Evolutionary conservation across 2,888 invertebrate species (phyloP).

Genomic region (Tipula unca): DNA sequence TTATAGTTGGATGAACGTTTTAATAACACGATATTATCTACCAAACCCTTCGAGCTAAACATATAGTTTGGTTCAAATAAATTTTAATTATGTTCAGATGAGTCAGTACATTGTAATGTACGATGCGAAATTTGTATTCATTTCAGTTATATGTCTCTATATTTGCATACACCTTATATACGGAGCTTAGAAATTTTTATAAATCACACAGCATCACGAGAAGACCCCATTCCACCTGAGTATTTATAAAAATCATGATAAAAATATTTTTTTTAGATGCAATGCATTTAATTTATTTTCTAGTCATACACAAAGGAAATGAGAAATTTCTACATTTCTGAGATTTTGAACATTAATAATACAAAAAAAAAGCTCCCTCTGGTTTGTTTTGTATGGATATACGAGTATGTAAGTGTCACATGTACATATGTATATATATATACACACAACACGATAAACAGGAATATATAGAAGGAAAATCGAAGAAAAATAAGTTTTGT

Average conservation of each 20-base stretch:
- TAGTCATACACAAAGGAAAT: neutral
- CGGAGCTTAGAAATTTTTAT: neutral
- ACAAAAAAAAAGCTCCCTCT: neutral
- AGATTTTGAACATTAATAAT: neutral
- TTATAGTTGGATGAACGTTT: neutral
- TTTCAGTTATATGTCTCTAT: neutral
- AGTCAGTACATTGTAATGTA: neutral
- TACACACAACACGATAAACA: neutral
- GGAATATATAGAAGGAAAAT: neutral
- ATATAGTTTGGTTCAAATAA: neutral
- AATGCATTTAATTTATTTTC: conserved; percentile 14
- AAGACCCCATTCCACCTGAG: neutral
- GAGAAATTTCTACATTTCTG: neutral
- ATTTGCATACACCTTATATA: neutral
- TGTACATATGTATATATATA: too few relatives aligned
- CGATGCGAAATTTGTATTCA: neutral
- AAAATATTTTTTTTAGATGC: neutral
- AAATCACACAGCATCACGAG: neutral
- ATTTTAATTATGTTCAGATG: neutral
- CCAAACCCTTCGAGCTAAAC: neutral
- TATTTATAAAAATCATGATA: neutral
- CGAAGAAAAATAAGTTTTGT: neutral
- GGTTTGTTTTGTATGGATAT: neutral
- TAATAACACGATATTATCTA: conserved; percentile 14
- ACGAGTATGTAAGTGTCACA: neutral